These are phyloP conservation scores for Acanthurus leucopareius DNA, from an alignment of 2,797 vertebrate genomes.

Conservation along the genomic window DNA sequence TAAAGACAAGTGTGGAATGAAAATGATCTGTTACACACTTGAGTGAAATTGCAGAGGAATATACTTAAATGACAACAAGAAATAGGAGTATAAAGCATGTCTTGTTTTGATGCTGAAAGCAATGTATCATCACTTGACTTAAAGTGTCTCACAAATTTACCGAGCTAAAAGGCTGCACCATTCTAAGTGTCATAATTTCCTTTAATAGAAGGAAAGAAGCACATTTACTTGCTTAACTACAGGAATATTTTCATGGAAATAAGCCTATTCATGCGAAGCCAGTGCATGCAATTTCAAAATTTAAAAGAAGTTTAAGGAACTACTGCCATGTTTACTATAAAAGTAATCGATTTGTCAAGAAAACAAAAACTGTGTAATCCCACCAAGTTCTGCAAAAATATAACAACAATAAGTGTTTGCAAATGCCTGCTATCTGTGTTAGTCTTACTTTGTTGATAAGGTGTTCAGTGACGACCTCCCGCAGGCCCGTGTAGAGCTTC, in stretches of 20 bases:
- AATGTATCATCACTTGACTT: constrained; percentile 14
- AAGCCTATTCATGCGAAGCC: neutral
- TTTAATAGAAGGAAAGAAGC: neutral
- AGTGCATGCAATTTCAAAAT: neutral
- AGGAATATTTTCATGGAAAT: neutral
- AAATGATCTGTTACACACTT: constrained; percentile 2
- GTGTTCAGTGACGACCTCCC: constrained; percentile 98
- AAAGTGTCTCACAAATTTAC: neutral
- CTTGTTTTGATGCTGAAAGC: neutral
- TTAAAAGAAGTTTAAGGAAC: neutral
- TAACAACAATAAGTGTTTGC: neutral
- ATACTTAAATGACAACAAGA: neutral
- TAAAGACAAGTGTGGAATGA: neutral
- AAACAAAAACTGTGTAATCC: constrained; percentile 1
- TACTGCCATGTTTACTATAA: neutral
- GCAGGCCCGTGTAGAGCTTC: constrained; percentile 97
- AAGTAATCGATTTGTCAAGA: too few relatives aligned
- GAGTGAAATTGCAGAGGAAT: neutral
- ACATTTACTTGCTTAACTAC: neutral
- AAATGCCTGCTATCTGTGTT: constrained; percentile 5
- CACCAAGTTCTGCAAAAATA: neutral
- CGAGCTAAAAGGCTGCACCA: neutral
- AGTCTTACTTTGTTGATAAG: constrained; percentile 96
- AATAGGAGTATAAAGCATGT: neutral
- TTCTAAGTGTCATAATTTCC: neutral